Percentiles rank a stretch among this genome's conserved stretches.
phyloP scores from a whole-genome alignment of 92 coral and sea anemone species.

The Porites lobata region DNA sequence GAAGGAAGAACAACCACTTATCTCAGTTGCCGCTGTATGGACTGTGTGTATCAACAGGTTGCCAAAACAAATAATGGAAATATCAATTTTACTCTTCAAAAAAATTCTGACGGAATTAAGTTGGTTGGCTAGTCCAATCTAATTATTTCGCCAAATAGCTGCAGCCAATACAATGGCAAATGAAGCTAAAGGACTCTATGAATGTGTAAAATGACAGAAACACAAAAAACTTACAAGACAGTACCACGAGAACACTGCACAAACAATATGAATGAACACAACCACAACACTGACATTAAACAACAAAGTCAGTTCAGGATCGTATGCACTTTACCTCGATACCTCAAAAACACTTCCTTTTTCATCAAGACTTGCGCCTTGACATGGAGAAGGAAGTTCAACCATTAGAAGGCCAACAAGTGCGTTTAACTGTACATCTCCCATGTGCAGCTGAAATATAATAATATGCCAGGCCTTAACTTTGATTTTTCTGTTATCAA shows the following conservation, averaged over 20 bases:
- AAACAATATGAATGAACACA: neutral
- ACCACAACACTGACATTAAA: conserved; percentile 14
- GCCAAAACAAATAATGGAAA: neutral
- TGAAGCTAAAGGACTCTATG: too few species aligned
- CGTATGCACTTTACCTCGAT: conserved; percentile 40
- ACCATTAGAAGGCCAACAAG: conserved; percentile 58
- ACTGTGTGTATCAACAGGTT: neutral
- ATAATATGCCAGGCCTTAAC: conserved; percentile 28
- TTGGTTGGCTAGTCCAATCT: neutral
- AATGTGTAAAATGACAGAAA: neutral
- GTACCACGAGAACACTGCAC: neutral
- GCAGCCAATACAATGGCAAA: neutral
- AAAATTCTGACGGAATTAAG: too few species aligned
- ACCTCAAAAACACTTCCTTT: conserved; percentile 57
- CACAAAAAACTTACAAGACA: neutral
- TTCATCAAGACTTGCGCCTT: conserved; percentile 54
- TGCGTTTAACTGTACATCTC: conserved; percentile 48
- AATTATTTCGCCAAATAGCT: neutral
- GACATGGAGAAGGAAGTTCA: conserved; percentile 63
- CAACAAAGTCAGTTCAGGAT: neutral
- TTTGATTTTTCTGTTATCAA: neutral
- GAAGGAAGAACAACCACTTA: conserved; percentile 93
- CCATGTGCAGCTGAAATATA: conserved; percentile 48
- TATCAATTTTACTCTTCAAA: too few species aligned
- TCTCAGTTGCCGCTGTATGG: neutral